Evolutionary conservation across 2,888 invertebrate genomes (phyloP), one percentile per base, ranked within the genome.

Genomic region (Acanthococcus lagerstroemiae): DNA sequence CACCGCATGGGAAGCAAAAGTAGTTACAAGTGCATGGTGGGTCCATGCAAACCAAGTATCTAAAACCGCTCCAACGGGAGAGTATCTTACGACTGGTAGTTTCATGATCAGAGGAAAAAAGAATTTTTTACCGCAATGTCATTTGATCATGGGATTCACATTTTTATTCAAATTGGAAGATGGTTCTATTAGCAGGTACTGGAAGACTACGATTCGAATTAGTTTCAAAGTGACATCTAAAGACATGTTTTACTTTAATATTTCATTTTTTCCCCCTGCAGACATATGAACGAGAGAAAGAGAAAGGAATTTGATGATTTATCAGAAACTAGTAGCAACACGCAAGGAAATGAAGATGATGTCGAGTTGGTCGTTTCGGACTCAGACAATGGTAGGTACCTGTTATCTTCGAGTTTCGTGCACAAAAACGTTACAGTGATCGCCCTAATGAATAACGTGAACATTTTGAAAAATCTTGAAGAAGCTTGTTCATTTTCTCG

Each of bases 101-200:
- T 96, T 96, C 78, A 95, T 96, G 94, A 87, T 96, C 72, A 82
- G 97, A 67, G 95, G 99, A 44, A 94, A 90, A 78, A 99, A 97
- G 80, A 97, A 97, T 79, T 97, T 90, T 76, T 79, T 99, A 58
- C 94, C 95, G 0, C 93, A 95, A 7, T 86, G 87, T 60, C 91
- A 95, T 73, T 81, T 99, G 45, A 85, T 92, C 69, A 87, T 97
- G 81, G 97, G 99, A 0, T 84, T 99, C 75, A 92, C 90, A 66
- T 87, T 99, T 72, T 78, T 99, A 70, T 99, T 97, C 75, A 81
- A 86, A 77, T 75, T 99, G 44, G 96, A 96, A 76, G 97, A 97
- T 71, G 85, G 90, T 70, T 91, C 89, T 67, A 80, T 95, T 48
- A 85, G 86, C 71, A 81, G 85, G 12, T 72, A 67, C 48, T 19